Evolutionary conservation across 1,140 invertebrate genomes (phyloP).

Genomic region (Chironomus striatipennis): DNA sequence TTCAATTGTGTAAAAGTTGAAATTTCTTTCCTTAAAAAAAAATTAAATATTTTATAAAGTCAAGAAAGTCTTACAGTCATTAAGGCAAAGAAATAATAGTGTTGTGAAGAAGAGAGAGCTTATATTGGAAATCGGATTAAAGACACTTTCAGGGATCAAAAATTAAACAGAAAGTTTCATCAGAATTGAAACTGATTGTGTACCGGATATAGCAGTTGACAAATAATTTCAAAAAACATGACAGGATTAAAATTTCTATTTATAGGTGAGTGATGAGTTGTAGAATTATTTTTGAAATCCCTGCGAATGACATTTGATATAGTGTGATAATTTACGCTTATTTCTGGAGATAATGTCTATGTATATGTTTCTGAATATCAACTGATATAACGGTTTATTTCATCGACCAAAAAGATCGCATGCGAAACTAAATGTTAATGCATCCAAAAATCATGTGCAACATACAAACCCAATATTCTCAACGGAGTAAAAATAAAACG

Average conservation of each 20-base stretch:
- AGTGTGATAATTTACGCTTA: too few species aligned
- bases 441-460: too few species aligned
- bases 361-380: too few species aligned
- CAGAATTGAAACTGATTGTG: neutral
- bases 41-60: neutral
- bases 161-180: neutral
- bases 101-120: too few species aligned
- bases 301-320: too few species aligned
- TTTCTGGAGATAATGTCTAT: too few species aligned
- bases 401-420: too few species aligned
- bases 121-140: neutral
- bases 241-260: conserved; percentile 12
- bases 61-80: neutral
- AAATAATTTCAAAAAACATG: neutral
- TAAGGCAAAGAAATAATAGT: too few species aligned
- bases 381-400: too few species aligned
- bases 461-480: too few species aligned
- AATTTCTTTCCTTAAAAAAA: neutral
- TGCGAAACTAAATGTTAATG: too few species aligned
- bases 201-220: neutral
- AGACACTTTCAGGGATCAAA: neutral
- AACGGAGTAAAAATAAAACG: too few species aligned
- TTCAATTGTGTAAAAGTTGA: neutral
- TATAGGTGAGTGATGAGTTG: neutral
- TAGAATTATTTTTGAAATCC: neutral